Percentiles rank a stretch among this genome's conserved stretches.
Evolutionary conservation across 1,140 invertebrate species (phyloP).

Genomic region (Papilio aristodemus): DNA sequence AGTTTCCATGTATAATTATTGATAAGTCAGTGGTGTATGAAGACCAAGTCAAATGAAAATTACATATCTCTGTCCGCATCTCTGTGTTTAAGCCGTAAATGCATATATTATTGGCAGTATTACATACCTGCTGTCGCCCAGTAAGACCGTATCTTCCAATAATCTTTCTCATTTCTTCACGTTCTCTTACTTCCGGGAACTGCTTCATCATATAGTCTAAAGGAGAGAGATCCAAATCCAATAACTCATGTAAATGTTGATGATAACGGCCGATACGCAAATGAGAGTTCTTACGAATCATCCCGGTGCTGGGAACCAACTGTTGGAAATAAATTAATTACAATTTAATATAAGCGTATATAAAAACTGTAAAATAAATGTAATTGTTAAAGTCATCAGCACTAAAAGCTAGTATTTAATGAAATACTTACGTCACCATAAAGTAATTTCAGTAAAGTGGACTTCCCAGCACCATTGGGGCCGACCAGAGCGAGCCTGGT

Average conservation of each 20-base stretch:
- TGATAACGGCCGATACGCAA: constrained; percentile 98
- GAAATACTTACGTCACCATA: constrained; percentile 91
- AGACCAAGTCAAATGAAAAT: too few relatives aligned
- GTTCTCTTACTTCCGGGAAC: constrained; percentile 98
- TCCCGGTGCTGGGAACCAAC: constrained; percentile 95
- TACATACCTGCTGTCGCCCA: constrained; percentile 93
- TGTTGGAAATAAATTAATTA: constrained; percentile 68
- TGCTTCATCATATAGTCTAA: constrained; percentile 99
- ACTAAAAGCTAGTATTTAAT: neutral
- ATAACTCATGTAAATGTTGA: constrained; percentile 98
- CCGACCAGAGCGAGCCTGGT: constrained; percentile 98
- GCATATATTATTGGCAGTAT: neutral
- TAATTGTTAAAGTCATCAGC: neutral
- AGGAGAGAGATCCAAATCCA: constrained; percentile 97
- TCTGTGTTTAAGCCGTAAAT: too few relatives aligned
- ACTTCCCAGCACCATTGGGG: constrained; percentile 99
- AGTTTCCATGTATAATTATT: too few relatives aligned
- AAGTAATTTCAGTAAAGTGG: constrained; percentile 96
- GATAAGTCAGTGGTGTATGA: too few relatives aligned
- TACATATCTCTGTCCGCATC: too few relatives aligned
- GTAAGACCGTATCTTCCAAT: constrained; percentile 98
- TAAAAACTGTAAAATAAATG: too few relatives aligned
- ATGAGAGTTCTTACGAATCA: constrained; percentile 99
- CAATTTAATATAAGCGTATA: too few relatives aligned
- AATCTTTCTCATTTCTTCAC: constrained; percentile 99